Evolutionary conservation across 2,113 vertebrate genomes (phyloP), one percentile per base, ranked within the genome.

Genomic region (Oxyura jamaicensis): DNA sequence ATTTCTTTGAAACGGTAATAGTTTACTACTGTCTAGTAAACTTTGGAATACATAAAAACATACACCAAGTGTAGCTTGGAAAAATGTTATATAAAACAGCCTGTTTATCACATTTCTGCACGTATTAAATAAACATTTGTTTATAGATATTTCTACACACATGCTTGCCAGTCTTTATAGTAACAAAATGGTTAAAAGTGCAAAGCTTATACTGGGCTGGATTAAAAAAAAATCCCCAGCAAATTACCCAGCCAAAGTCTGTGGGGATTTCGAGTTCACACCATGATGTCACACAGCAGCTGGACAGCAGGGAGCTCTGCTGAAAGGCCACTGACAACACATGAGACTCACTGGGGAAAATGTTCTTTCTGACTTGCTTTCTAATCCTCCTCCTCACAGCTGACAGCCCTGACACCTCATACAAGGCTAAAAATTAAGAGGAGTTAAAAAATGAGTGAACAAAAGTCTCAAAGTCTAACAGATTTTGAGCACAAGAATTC

Each of bases 321-420:
- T 95, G 93, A 95, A 95, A 97, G 90, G 88, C 83, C 86, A 53
- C 69, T 90, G 86, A 93, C 92, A 95, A 28, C 94, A 80, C 83
- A 69, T 1, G 3, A 84, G 79, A 25, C 78, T 56, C 66, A 1
- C 79, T 39, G 62, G 72, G 79, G 75, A 91, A 46, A 86, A 82
- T 12, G 85, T 3, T 89, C 39, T 55, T 91, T 83, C 89, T 63
- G 83, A 78, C 72, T 91, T 74, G 29, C 72, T 91, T 58, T 55
- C 48, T 96, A 96, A 96, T 91, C 88, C 73, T 76, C 44, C 75
- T 86, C 19, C 88, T 88, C 91, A 48, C 84, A 92, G 90, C 88
- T 95, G 93, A 96, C 95, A 97, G 88, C 68, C 56, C 92, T 78
- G 75, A 96, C 94, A 96, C 91, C 60, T 96, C 33, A 12, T 73